Conservation (phyloP, 2,113 vertebrate genomes). For the Odobenus rosmarus region DNA sequence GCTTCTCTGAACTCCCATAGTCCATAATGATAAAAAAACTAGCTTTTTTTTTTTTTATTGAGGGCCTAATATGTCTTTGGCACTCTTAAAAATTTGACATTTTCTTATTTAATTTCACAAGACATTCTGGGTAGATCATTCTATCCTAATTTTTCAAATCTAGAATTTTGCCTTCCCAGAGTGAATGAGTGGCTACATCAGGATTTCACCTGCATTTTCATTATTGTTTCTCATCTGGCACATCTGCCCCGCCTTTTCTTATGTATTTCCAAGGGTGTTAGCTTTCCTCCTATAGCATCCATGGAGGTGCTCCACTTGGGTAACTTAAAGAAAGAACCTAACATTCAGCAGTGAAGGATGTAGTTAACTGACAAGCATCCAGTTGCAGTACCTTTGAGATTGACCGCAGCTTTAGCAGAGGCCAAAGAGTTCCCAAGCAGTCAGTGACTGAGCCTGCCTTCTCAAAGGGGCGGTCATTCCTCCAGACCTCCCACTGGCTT, state of each 20-base stretch:
- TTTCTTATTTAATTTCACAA: neutral
- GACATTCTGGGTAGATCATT: neutral
- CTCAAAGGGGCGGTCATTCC: neutral
- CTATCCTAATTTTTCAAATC: neutral
- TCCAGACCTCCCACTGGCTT: neutral
- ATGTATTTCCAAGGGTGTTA: neutral
- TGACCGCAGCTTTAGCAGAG: neutral
- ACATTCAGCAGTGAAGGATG: neutral
- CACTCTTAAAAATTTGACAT: neutral
- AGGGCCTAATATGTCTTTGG: neutral
- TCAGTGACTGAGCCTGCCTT: neutral
- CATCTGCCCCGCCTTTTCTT: neutral
- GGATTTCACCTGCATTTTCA: neutral
- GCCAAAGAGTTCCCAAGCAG: neutral
- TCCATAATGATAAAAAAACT: neutral
- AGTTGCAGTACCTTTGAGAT: neutral
- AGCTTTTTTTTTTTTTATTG: neutral
- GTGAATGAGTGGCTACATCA: neutral
- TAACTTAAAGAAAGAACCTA: neutral
- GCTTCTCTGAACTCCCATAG: neutral
- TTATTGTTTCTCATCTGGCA: neutral
- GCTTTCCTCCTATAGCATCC: neutral
- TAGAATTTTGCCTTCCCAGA: neutral
- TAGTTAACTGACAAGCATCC: neutral
- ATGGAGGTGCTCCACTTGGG: neutral